phyloP scores from a whole-genome alignment of 2,888 invertebrate species.

The Limulus polyphemus region DNA sequence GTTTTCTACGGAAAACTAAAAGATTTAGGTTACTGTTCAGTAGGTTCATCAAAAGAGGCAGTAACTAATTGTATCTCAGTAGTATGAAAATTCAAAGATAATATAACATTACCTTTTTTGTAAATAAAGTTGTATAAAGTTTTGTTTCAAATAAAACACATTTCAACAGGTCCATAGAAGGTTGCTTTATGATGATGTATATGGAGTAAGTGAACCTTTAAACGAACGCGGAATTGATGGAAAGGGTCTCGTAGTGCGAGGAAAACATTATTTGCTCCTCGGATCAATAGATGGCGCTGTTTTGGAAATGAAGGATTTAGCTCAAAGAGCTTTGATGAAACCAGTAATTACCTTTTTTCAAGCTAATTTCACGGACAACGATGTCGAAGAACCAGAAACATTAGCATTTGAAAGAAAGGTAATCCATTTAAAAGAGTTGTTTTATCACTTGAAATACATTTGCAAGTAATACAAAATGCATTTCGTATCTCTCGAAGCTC shows the following conservation, averaged over 20 bases:
- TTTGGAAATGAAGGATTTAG: constrained; percentile 9
- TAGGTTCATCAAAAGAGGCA: too few relatives aligned
- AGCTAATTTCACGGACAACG: background rate
- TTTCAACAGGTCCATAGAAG: constrained; percentile 61
- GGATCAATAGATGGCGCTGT: constrained; percentile 11
- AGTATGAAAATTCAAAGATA: background rate
- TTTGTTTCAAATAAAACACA: constrained; percentile 12
- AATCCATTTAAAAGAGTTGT: too few relatives aligned
- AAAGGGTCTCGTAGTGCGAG: constrained; percentile 54
- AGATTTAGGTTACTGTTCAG: too few relatives aligned
- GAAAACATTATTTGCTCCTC: constrained; percentile 36
- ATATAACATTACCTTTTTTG: background rate
- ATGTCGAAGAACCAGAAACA: too few relatives aligned
- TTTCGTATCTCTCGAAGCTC: too few relatives aligned
- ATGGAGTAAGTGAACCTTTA: constrained; percentile 81
- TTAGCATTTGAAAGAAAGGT: too few relatives aligned
- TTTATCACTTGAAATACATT: too few relatives aligned
- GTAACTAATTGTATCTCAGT: background rate
- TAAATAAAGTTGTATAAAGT: constrained; percentile 9
- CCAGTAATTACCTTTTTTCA: constrained; percentile 18
- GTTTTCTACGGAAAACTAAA: too few relatives aligned
- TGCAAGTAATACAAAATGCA: too few relatives aligned
- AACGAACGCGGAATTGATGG: constrained; percentile 60
- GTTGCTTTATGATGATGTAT: constrained; percentile 70
- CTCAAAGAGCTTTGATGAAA: constrained; percentile 11